These are phyloP conservation scores for Ormyrus pomaceus DNA, from an alignment of 2,888 invertebrate species.

Conservation along the genomic window DNA sequence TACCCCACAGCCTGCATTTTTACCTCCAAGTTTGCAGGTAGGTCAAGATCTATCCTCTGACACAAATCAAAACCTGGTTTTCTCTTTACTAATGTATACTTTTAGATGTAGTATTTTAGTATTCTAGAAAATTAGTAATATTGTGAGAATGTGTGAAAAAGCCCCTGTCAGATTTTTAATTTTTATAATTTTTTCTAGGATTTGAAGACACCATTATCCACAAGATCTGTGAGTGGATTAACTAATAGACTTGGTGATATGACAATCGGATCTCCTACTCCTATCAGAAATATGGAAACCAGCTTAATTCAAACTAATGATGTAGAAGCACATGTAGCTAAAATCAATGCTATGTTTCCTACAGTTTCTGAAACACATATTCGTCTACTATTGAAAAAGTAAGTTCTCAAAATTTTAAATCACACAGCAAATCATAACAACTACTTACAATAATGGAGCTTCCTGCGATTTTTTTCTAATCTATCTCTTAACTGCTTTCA, in stretches of 20 bases:
- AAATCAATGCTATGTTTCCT: constrained; percentile 92
- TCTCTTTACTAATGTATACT: too few relatives aligned
- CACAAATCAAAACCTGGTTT: constrained; percentile 3
- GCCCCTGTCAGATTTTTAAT: too few relatives aligned
- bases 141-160: too few relatives aligned
- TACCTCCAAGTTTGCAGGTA: constrained; percentile 74
- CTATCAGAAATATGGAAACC: constrained; percentile 77
- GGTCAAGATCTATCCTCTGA: constrained; percentile 50
- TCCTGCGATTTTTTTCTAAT: constrained; percentile 37
- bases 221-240: constrained; percentile 70
- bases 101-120: too few relatives aligned
- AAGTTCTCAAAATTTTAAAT: constrained; percentile 75
- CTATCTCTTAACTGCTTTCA: constrained; percentile 47
- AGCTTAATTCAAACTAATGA: constrained; percentile 81
- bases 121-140: too few relatives aligned
- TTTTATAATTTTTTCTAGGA: constrained; percentile 64
- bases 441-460: constrained; percentile 36
- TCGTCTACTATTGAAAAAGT: constrained; percentile 91
- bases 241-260: constrained; percentile 73
- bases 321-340: constrained; percentile 85
- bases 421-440: constrained; percentile 3
- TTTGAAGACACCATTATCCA: constrained; percentile 72
- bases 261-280: constrained; percentile 72
- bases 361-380: constrained; percentile 94
- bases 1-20: constrained; percentile 75